Base-by-base conservation (phyloP, 2,797 vertebrate species). In the Poecilia picta region DNA sequence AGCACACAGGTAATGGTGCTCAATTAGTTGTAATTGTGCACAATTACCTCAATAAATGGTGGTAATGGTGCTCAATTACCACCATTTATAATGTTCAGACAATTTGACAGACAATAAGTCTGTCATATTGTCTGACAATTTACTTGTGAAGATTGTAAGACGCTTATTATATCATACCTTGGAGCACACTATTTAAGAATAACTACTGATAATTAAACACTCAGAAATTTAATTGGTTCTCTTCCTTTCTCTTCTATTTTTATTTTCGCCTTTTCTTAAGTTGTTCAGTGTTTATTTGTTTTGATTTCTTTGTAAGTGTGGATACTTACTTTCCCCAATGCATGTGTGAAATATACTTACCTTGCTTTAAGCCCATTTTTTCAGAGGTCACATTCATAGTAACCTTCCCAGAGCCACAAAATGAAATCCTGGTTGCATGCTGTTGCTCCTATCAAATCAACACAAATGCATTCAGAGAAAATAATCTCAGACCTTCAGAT, bases 351-450 rank as follows among this genome's bases (percentile, higher is more conserved):
- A 81, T 59, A 0, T 13, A 20, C 53, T 91, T 86, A 95, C 95
- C 95, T 95, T 95, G 94, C 33, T 83, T 90, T 51, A 94, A 87
- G 64, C 94, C 94, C 90, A 95, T 93, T 92, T 83, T 94, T 74
- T 95, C 93, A 0, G 95, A 91, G 46, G 78, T 91, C 39, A 94
- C 91, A 46, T 92, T 91, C 85, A 95, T 85, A 1, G 91, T 93
- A 4, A 95, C 85, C 45, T 93, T 95, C 81, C 92, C 92, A 80
- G 90, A 91, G 16, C 93, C 93, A 78, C 49, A 85, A 79, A 95
- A 95, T 70, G 85, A 93, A 81, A 93, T 93, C 75, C 80, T 91
- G 78, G 88, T 94, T 2, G 89, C 89, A 62, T 80, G 55, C 74
- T 96, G 95, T 80, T 89, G 92, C 77, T 93, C 91, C 95, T 96